Conservation (phyloP, 2,113 vertebrate genomes). For the Bos javanicus region DNA sequence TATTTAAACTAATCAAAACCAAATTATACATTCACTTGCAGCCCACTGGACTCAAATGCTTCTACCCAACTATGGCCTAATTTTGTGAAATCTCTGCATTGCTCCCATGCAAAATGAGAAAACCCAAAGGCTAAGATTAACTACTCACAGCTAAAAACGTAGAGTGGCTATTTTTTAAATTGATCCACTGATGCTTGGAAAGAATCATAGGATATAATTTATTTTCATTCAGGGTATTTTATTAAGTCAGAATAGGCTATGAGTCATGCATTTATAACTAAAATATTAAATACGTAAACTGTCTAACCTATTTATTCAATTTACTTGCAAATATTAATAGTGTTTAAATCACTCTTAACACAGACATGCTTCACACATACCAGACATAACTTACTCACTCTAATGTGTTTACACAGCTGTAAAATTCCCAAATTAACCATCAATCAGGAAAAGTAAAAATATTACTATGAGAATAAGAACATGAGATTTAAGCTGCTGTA, state of each 20-base stretch:
- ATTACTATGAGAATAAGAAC: slow-evolving; percentile 53
- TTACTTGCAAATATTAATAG: slow-evolving; percentile 52
- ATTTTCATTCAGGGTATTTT: not conserved
- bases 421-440: slow-evolving; percentile 73
- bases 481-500: slow-evolving; percentile 65
- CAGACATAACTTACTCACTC: slow-evolving; percentile 51
- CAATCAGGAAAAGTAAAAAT: slow-evolving; percentile 74
- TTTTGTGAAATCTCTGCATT: not conserved
- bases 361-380: slow-evolving; percentile 1
- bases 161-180: not conserved
- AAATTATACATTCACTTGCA: not conserved
- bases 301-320: slow-evolving; percentile 49
- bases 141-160: not conserved
- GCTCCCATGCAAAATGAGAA: not conserved
- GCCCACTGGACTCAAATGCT: not conserved
- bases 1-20: not conserved
- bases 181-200: not conserved
- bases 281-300: not conserved
- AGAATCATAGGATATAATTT: not conserved
- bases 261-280: not conserved
- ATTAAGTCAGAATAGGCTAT: not conserved
- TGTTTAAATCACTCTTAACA: slow-evolving; percentile 59
- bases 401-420: slow-evolving; percentile 74
- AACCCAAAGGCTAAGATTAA: not conserved
- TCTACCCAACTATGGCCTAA: not conserved